A percentile compares a stretch with the other conserved stretches of the same genome.
phyloP scores from a whole-genome alignment of 2,888 invertebrate species.

The Stictocephala bisonia region DNA sequence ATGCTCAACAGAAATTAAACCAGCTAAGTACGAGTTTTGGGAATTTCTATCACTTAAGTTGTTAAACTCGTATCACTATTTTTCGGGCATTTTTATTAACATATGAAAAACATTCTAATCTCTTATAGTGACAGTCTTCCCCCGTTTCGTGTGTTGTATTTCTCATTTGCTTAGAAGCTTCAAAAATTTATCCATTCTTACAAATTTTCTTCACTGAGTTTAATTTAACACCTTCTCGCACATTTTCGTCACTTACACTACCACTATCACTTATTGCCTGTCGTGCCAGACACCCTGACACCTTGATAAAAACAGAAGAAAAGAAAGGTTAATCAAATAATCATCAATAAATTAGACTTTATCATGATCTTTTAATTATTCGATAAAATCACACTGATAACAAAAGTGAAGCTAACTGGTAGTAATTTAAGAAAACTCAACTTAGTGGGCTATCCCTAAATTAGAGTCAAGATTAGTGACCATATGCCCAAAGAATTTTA shows the following conservation, averaged over 20 bases:
- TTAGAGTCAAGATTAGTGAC: too few species aligned
- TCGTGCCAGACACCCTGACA: neutral
- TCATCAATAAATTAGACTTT: too few species aligned
- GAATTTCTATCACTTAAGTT: constrained; percentile 13
- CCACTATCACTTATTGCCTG: constrained; percentile 1
- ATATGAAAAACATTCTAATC: neutral
- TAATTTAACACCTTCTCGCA: neutral
- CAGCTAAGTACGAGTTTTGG: constrained; percentile 2
- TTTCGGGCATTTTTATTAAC: neutral
- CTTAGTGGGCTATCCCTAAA: too few species aligned
- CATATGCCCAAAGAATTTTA: too few species aligned
- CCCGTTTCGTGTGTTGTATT: constrained; percentile 29
- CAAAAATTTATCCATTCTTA: neutral
- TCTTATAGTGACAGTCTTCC: neutral
- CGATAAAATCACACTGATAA: too few species aligned
- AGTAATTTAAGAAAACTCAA: too few species aligned
- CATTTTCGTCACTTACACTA: constrained; percentile 8
- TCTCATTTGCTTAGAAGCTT: neutral
- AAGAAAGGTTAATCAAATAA: too few species aligned
- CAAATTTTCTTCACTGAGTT: constrained; percentile 1
- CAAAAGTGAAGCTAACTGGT: too few species aligned
- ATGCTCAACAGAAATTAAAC: neutral
- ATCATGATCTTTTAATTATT: too few species aligned
- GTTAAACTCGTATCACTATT: constrained; percentile 6
- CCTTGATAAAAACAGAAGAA: too few species aligned